Conservation (phyloP, 2,888 invertebrate species). For the Oscheius sp. region DNA sequence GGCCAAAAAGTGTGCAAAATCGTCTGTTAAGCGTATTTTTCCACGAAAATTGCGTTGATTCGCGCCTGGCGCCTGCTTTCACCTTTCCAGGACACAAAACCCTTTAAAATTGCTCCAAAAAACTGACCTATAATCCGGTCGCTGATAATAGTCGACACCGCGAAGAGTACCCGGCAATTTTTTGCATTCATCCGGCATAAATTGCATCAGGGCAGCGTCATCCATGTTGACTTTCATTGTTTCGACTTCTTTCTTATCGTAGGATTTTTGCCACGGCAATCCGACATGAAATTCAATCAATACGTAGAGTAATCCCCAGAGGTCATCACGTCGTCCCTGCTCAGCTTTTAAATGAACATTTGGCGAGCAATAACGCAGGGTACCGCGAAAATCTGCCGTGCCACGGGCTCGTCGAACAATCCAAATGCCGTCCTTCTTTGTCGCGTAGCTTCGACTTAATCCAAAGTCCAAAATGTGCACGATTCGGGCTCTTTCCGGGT, state of each 20-base stretch:
- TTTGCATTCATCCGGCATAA: constrained; percentile 53
- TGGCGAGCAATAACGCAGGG: constrained; percentile 66
- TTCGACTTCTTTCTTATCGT: constrained; percentile 51
- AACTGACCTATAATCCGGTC: no score
- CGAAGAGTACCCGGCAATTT: constrained; percentile 49
- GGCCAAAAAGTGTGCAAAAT: no score
- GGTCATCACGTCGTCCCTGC: constrained; percentile 48
- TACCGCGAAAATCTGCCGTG: constrained; percentile 67
- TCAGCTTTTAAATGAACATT: constrained; percentile 61
- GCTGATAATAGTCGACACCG: constrained; percentile 51
- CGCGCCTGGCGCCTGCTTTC: no score
- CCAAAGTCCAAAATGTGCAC: constrained; percentile 66
- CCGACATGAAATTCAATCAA: constrained; percentile 78
- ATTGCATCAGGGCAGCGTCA: constrained; percentile 49
- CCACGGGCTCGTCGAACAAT: constrained; percentile 57
- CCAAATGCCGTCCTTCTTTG: constrained; percentile 38
- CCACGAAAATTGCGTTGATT: no score
- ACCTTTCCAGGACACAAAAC: no score
- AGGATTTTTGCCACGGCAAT: constrained; percentile 63
- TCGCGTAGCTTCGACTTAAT: constrained; percentile 48
- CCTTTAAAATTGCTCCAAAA: no score
- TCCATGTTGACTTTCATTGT: constrained; percentile 53
- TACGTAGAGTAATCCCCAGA: constrained; percentile 48
- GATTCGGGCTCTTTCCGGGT: constrained; percentile 47
- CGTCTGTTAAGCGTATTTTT: no score